Conservation (phyloP, 2,113 vertebrate genomes). For the Poecilia latipinna region DNA sequence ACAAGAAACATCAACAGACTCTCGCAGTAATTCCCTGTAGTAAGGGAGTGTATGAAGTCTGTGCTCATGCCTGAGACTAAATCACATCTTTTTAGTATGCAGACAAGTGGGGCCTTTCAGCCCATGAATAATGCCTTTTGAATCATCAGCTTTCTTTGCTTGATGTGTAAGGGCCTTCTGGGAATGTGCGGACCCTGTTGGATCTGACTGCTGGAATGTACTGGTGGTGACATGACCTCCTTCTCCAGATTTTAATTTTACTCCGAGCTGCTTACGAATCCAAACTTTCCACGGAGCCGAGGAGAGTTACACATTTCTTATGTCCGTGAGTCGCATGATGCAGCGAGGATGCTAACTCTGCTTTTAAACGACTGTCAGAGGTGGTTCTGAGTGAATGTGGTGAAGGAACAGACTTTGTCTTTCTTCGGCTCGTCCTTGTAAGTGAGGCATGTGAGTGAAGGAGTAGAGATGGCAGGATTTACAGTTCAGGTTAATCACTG, state of each 20-base stretch:
- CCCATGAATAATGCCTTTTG: not conserved
- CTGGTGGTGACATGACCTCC: slow-evolving; percentile 1
- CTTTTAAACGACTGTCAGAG: not conserved
- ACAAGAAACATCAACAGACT: not conserved
- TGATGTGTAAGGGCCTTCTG: not conserved
- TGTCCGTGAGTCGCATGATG: not conserved
- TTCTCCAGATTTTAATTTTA: not conserved
- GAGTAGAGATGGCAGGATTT: not conserved
- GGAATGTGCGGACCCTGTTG: not conserved
- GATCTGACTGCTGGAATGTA: not conserved
- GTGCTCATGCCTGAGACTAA: not conserved
- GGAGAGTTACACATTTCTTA: not conserved
- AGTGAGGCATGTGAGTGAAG: not conserved
- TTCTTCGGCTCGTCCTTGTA: not conserved
- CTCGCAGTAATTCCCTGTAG: not conserved
- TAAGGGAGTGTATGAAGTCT: not conserved
- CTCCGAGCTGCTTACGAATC: not conserved
- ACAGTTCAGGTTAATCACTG: too few relatives aligned
- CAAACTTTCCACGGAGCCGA: not conserved
- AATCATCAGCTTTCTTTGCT: not conserved
- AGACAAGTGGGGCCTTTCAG: not conserved
- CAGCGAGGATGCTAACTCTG: not conserved
- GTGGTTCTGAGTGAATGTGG: not conserved
- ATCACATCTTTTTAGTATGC: slow-evolving; percentile 1
- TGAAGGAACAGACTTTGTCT: not conserved